Evolutionary conservation across 2,113 vertebrate species (phyloP).

Genomic region (Stigmatopora nigra): DNA sequence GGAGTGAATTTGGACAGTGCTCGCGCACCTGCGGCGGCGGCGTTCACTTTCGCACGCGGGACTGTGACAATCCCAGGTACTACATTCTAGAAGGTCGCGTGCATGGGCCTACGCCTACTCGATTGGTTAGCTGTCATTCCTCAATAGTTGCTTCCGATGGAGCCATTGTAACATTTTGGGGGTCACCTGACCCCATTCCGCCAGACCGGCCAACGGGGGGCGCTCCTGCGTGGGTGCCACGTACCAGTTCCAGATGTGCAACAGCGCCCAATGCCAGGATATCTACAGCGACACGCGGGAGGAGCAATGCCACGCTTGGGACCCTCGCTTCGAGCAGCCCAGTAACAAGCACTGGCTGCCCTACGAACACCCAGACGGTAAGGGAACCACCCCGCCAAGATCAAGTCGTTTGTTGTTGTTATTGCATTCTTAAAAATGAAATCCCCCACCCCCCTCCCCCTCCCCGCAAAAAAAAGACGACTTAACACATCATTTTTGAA

Average conservation of each 20-base stretch:
- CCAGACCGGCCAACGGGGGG: slow-evolving; percentile 87
- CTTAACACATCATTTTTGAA: slow-evolving; percentile 19
- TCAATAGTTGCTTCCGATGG: too few relatives aligned
- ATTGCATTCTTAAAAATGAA: slow-evolving; percentile 9
- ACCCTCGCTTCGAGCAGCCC: slow-evolving; percentile 81
- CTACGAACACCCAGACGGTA: slow-evolving; percentile 87
- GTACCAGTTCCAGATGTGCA: slow-evolving; percentile 92
- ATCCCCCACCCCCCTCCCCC: not conserved
- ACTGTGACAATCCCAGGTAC: slow-evolving; percentile 92
- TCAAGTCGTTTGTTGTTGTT: not conserved
- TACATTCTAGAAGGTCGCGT: not conserved
- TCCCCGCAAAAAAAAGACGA: slow-evolving; percentile 1
- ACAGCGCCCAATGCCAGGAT: slow-evolving; percentile 80
- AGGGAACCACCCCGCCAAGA: slow-evolving; percentile 14
- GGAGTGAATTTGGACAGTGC: slow-evolving; percentile 93
- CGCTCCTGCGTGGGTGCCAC: slow-evolving; percentile 79
- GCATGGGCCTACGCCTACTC: too few relatives aligned
- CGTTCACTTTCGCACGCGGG: slow-evolving; percentile 84
- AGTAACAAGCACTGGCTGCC: slow-evolving; percentile 88
- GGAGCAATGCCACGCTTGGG: slow-evolving; percentile 84
- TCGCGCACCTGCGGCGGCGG: slow-evolving; percentile 89
- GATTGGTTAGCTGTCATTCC: not conserved
- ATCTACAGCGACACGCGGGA: slow-evolving; percentile 81
- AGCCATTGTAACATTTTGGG: not conserved
- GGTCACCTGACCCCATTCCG: not conserved